Evolutionary conservation across 2,888 invertebrate genomes (phyloP).

Genomic region (Euproctis similis): DNA sequence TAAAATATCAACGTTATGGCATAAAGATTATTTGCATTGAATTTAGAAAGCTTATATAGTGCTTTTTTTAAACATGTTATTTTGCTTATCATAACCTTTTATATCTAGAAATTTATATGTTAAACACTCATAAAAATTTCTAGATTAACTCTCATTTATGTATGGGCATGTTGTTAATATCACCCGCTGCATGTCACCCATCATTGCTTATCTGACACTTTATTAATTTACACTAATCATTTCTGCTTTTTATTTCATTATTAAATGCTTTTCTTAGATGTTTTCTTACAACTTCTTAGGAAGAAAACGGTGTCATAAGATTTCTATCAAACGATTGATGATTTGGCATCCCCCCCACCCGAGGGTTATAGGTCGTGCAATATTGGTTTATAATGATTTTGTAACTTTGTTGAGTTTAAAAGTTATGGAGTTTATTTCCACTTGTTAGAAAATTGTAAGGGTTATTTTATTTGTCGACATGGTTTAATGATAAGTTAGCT

Average conservation of each 20-base stretch:
- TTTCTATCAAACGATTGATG: slow-evolving; percentile 28
- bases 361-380: slow-evolving; percentile 57
- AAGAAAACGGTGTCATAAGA: slow-evolving; percentile 69
- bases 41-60: slow-evolving; percentile 3
- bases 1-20: not conserved
- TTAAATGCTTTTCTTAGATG: slow-evolving; percentile 41
- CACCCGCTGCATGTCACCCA: slow-evolving; percentile 43
- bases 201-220: slow-evolving; percentile 45
- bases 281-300: slow-evolving; percentile 40
- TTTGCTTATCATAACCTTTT: slow-evolving; percentile 11
- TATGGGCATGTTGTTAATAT: slow-evolving; percentile 33
- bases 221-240: slow-evolving; percentile 50
- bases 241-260: slow-evolving; percentile 41
- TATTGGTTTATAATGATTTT: slow-evolving; percentile 14
- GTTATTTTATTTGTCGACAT: slow-evolving; percentile 9
- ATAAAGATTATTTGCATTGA: slow-evolving; percentile 5
- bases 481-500: too few relatives aligned
- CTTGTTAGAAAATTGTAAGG: not conserved
- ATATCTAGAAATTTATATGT: slow-evolving; percentile 8
- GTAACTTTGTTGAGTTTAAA: not conserved
- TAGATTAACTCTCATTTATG: slow-evolving; percentile 16
- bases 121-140: slow-evolving; percentile 16
- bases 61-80: slow-evolving; percentile 15
- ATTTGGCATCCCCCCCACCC: slow-evolving; percentile 67
- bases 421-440: not conserved